These are phyloP conservation scores for Girardinus metallicus DNA, from an alignment of 2,797 vertebrate species.

Conservation along the genomic window DNA sequence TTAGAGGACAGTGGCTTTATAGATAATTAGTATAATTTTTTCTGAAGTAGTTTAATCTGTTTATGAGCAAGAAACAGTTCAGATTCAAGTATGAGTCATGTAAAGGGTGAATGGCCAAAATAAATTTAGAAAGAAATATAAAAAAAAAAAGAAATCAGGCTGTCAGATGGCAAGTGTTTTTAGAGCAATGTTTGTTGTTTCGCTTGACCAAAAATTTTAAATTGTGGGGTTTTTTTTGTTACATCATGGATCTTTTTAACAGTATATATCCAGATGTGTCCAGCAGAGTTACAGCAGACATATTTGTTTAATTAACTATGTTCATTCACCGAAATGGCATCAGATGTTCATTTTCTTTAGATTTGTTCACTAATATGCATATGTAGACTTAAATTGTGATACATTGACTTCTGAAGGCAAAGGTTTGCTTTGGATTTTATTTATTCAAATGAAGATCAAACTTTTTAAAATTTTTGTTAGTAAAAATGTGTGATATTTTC, in stretches of 20 bases:
- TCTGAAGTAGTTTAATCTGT: slow-evolving; percentile 25
- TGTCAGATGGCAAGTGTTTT: slow-evolving; percentile 17
- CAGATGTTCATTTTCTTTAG: not conserved
- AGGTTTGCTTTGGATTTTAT: not conserved
- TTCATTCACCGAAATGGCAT: not conserved
- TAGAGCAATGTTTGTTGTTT: slow-evolving; percentile 1
- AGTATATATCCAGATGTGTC: not conserved
- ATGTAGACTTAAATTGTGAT: not conserved
- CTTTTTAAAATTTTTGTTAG: not conserved
- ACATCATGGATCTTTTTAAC: not conserved
- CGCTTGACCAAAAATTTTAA: not conserved
- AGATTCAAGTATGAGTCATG: slow-evolving; percentile 19
- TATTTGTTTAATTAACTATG: not conserved
- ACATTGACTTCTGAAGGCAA: not conserved
- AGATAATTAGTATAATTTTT: not conserved
- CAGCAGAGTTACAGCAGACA: not conserved
- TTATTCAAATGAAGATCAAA: not conserved
- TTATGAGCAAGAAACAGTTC: slow-evolving; percentile 21
- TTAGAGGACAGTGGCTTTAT: not conserved
- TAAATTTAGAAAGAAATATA: slow-evolving; percentile 23
- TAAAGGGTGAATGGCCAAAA: not conserved
- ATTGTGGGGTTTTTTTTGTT: too few relatives aligned
- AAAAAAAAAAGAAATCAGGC: slow-evolving; percentile 14
- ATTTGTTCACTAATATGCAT: not conserved
- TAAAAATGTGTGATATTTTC: not conserved